Conservation (phyloP, 2,113 vertebrate species). For the Rousettus leschenaultii region DNA sequence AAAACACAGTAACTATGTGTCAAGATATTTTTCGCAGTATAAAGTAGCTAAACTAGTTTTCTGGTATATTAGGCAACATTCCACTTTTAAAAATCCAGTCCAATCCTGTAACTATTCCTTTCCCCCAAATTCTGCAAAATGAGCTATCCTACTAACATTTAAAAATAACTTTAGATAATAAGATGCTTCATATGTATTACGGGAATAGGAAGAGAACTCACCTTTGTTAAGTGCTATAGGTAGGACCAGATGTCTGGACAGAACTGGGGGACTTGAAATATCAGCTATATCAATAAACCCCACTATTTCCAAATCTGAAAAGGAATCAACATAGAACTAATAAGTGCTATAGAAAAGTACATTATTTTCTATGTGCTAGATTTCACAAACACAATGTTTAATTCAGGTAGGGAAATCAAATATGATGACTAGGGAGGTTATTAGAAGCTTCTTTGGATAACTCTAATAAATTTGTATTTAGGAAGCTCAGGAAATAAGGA, state of each 20-base stretch:
- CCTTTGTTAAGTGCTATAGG: slow-evolving; percentile 98
- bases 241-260: slow-evolving; percentile 96
- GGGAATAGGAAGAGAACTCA: slow-evolving; percentile 75
- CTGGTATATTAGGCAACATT: neutral
- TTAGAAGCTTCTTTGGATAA: neutral
- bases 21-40: neutral
- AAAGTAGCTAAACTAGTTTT: neutral
- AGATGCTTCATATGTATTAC: neutral
- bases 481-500: slow-evolving; percentile 19
- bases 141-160: neutral
- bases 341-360: neutral
- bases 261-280: slow-evolving; percentile 96
- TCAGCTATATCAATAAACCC: slow-evolving; percentile 98
- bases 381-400: slow-evolving; percentile 17
- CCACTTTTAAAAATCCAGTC: neutral
- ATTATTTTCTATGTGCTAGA: neutral
- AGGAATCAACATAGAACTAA: slow-evolving; percentile 44
- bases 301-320: slow-evolving; percentile 95
- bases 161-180: slow-evolving; percentile 17
- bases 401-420: slow-evolving; percentile 30
- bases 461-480: slow-evolving; percentile 1
- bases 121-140: neutral
- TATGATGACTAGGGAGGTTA: neutral
- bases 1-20: neutral
- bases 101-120: slow-evolving; percentile 6